Percentiles rank a stretch among this genome's conserved stretches.
phyloP scores from a whole-genome alignment of 64 coral and sea anemone genomes.

The Montipora capricornis region DNA sequence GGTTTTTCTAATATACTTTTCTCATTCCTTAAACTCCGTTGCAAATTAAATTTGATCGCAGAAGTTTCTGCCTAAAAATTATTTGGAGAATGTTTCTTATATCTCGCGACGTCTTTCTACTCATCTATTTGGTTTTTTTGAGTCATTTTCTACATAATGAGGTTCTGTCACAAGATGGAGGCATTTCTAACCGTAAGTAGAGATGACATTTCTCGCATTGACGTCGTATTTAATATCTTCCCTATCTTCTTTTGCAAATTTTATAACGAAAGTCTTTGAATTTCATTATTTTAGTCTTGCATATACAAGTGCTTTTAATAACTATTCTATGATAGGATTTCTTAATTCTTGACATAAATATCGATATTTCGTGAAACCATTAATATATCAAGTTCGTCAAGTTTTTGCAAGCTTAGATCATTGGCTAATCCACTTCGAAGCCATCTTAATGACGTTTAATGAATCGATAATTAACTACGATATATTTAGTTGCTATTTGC shows the following conservation, averaged over 20 bases:
- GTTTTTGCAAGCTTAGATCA: background rate
- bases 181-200: background rate
- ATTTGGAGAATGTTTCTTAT: background rate
- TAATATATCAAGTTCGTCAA: background rate
- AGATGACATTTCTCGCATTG: background rate
- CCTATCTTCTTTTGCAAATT: too few relatives aligned
- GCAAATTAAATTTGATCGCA: background rate
- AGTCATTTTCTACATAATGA: background rate
- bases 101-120: background rate
- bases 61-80: background rate
- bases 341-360: background rate
- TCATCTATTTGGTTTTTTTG: background rate
- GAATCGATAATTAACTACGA: constrained; percentile 1
- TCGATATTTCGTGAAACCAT: background rate
- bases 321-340: background rate
- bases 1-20: background rate
- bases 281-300: too few relatives aligned
- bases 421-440: background rate
- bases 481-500: background rate
- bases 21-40: background rate
- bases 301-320: background rate
- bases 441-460: background rate
- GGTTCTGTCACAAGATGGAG: background rate
- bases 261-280: too few relatives aligned
- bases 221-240: background rate